Evolutionary conservation across 2,797 vertebrate species (phyloP), one percentile per base, ranked within the genome.

Genomic region (Oreochromis grahami): DNA sequence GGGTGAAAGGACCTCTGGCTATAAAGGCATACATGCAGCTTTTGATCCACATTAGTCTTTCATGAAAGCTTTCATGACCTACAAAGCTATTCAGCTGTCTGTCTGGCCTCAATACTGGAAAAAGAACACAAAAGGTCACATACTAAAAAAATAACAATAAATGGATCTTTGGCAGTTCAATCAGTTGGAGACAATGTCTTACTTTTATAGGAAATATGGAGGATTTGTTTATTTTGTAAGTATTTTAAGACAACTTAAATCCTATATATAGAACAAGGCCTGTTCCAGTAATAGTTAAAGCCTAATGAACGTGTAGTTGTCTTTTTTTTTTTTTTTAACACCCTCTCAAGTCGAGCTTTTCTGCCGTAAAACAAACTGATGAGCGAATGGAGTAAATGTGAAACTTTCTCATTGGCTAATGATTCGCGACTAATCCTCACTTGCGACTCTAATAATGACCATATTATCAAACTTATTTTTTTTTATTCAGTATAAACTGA

Each of bases 1-100:
- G 56, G 55, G 53, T 68, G 60, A 83, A 82, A 80, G 26, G n/a
- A 41, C 83, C 79, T 84, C 38, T 51, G 78, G 80, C 50, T 11
- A 84, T 70, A 17, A 17, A 55, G 34, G 38, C 51, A 63, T 45
- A 56, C 36, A 76, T 78, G 50, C 48, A 52, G 63, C 50, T 84
- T 79, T 70, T 79, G 76, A 84, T 77, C 56, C 13, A 70, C 51
- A 82, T 65, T 45, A 10, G 58, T 76, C 70, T 55, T 29, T 34
- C 26, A 78, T 80, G 24, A 72, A 76, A 26, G 38, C 77, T 82
- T 87, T 88, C 7, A 58, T 60, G 78, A 88, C 74, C 77, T 65
- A 79, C 63, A 78, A 82, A 88, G 77, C 84, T 13, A 72, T 74
- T 86, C 78, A 53, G 19, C 50, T n/a, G 56, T 83, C 76, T 52